Conservation (phyloP, 2,888 invertebrate species). For the Elgonia sp. region DNA sequence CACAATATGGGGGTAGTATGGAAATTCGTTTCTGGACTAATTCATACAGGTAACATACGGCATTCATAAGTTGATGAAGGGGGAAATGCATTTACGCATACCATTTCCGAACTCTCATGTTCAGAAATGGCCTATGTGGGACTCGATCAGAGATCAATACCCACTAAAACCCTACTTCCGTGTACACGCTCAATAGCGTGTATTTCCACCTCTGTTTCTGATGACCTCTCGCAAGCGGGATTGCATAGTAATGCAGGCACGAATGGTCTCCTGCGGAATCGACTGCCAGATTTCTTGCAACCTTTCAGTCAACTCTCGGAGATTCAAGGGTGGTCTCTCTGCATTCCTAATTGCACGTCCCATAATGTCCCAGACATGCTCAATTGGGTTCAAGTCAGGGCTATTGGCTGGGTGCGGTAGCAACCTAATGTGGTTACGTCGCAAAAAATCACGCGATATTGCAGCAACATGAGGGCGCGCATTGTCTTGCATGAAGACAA, state of each 20-base stretch:
- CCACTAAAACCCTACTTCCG: no score
- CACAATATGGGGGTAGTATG: no score
- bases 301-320: slow-evolving; percentile 40
- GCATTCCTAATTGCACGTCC: slow-evolving; percentile 24
- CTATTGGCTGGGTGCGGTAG: slow-evolving; percentile 62
- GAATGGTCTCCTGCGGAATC: slow-evolving; percentile 36
- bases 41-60: no score
- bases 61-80: no score
- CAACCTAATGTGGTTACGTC: slow-evolving; percentile 32
- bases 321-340: slow-evolving; percentile 22
- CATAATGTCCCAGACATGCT: slow-evolving; percentile 70
- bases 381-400: slow-evolving; percentile 65
- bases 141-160: no score
- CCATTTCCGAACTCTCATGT: no score
- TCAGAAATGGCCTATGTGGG: no score
- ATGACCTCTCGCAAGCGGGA: slow-evolving; percentile 18
- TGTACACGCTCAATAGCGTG: no score
- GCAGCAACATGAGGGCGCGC: slow-evolving; percentile 59
- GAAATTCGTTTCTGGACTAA: no score
- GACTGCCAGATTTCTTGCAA: slow-evolving; percentile 42
- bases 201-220: no score
- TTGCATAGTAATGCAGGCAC: slow-evolving; percentile 32
- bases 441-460: slow-evolving; percentile 52
- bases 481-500: slow-evolving; percentile 73
- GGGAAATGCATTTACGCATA: no score